These are phyloP conservation scores for Epirrhoe alternata DNA, from an alignment of 2,888 invertebrate species.

Conservation along the genomic window DNA sequence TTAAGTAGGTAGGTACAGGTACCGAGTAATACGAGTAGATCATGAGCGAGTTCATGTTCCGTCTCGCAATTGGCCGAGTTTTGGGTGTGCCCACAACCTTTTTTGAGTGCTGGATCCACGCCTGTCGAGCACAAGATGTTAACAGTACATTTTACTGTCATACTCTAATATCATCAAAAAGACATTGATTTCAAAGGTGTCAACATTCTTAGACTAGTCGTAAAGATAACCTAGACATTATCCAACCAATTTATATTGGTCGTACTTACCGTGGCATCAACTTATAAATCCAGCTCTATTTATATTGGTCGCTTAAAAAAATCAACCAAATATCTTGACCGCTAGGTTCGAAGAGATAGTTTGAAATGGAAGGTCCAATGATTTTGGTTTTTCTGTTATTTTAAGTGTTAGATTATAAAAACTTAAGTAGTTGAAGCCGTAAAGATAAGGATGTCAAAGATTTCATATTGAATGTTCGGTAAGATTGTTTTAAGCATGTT, in stretches of 20 bases:
- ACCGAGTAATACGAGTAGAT: too few species aligned
- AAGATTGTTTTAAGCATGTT: constrained; percentile 29
- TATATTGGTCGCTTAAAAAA: constrained; percentile 26
- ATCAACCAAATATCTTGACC: constrained; percentile 27
- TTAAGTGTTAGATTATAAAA: constrained; percentile 49
- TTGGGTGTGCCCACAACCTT: too few species aligned
- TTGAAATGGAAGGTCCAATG: constrained; percentile 20
- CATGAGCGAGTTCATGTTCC: too few species aligned
- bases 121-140: constrained; percentile 30
- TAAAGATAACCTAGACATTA: constrained; percentile 47
- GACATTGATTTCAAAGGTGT: constrained; percentile 49
- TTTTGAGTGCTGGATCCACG: too few species aligned
- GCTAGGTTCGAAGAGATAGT: background rate
- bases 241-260: constrained; percentile 19
- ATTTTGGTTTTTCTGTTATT: constrained; percentile 38
- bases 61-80: too few species aligned
- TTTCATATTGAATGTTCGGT: constrained; percentile 9
- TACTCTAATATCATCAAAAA: constrained; percentile 44
- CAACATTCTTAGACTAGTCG: constrained; percentile 46
- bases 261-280: background rate
- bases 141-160: constrained; percentile 34
- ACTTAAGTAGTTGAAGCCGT: constrained; percentile 46
- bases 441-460: constrained; percentile 38
- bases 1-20: too few species aligned
- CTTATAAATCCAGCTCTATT: constrained; percentile 11